Conservation (phyloP, 2,113 vertebrate species). For the Kobus ellipsiprymnus region DNA sequence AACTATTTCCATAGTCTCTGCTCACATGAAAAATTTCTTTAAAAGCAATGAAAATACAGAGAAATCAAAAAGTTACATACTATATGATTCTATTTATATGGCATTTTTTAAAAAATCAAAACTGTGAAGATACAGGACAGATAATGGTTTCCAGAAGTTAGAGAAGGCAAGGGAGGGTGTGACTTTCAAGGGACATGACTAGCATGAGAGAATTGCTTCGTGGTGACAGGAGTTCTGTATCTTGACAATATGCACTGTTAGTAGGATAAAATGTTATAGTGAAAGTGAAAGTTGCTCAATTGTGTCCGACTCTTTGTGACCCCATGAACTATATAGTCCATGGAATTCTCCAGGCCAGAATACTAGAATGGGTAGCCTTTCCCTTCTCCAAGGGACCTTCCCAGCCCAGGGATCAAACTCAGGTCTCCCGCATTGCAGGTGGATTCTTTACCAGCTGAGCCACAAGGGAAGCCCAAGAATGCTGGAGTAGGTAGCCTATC, state of each 20-base stretch:
- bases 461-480: neutral
- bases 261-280: neutral
- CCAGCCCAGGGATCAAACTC: neutral
- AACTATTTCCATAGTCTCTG: neutral
- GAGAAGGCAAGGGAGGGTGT: neutral
- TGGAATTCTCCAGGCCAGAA: neutral
- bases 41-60: neutral
- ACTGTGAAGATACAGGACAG: neutral
- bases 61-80: neutral
- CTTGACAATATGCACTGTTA: neutral
- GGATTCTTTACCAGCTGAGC: neutral
- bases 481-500: neutral
- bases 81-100: conserved; percentile 19
- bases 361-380: neutral
- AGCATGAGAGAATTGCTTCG: neutral
- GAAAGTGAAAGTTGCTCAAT: neutral
- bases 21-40: neutral
- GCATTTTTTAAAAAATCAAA: neutral
- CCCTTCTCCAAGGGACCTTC: neutral
- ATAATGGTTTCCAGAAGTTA: neutral
- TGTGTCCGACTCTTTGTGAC: rapidly evolving
- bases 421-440: neutral
- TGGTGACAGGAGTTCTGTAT: neutral
- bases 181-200: neutral
- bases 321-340: neutral